Evolutionary conservation across 37 sponge, comb jelly and placozoan species (phyloP), one percentile per base, ranked within the genome.

Genomic region (Beroe ovata): DNA sequence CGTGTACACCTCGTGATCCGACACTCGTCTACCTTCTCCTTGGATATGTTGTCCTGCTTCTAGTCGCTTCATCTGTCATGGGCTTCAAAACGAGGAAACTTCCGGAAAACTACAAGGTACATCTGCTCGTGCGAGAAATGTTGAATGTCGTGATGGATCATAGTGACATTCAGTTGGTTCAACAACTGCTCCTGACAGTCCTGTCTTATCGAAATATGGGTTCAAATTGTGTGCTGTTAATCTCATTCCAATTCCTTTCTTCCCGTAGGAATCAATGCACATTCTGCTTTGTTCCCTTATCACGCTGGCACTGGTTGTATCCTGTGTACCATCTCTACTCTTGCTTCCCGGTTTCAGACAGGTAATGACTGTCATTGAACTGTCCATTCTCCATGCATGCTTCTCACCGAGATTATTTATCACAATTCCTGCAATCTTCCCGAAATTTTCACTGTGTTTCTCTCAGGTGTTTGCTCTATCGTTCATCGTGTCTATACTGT

Each of bases 81-180:
- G 84, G 84, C 23, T 77, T 77, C 28, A 26, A 42, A 8, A 77
- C 54, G n/a, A 39, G 84, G 8, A 77, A 77, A 20, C 54, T 77
- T 11, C 84, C 84, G 25, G 84, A 77, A 39, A 77, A 77, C 38
- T 77, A 42, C 84, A 77, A 77, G 54, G 69, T 66, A 6, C n/a
- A n/a, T n/a, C n/a, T n/a, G n/a, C n/a, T n/a, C n/a, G n/a, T n/a
- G n/a, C n/a, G n/a, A n/a, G n/a, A n/a, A n/a, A n/a, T n/a, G n/a
- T n/a, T n/a, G n/a, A n/a, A n/a, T n/a, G n/a, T n/a, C n/a, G n/a
- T n/a, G n/a, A n/a, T n/a, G n/a, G n/a, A n/a, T n/a, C n/a, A n/a
- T n/a, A n/a, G n/a, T n/a, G n/a, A n/a, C n/a, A n/a, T n/a, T n/a
- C n/a, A n/a, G n/a, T n/a, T n/a, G n/a, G n/a, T n/a, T n/a, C n/a